Evolutionary conservation across 2,888 invertebrate genomes (phyloP).

Genomic region (Ectobius pallidus): DNA sequence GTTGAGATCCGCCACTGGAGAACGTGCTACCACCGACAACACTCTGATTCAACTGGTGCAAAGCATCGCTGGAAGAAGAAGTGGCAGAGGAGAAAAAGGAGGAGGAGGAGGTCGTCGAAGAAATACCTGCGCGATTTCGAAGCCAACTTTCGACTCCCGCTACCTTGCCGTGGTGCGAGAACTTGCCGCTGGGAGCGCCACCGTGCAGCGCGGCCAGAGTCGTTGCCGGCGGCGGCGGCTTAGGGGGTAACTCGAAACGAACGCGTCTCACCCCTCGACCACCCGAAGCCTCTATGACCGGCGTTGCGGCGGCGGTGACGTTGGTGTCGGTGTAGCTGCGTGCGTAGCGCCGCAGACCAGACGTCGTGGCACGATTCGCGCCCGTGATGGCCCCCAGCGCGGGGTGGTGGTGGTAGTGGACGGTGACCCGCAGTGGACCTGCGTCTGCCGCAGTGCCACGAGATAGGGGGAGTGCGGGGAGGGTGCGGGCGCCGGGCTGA

Average conservation of each 20-base stretch:
- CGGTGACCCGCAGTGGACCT: conserved; percentile 14
- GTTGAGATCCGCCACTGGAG: not conserved
- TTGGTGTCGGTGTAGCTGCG: conserved; percentile 37
- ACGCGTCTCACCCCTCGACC: conserved; percentile 35
- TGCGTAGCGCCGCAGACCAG: conserved; percentile 20
- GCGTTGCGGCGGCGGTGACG: conserved; percentile 1
- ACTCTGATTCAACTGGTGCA: not conserved
- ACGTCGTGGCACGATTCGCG: not conserved
- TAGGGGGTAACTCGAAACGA: conserved; percentile 39
- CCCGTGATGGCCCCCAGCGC: not conserved
- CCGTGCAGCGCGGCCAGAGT: conserved; percentile 28
- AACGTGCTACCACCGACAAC: not conserved
- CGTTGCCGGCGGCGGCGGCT: conserved; percentile 17
- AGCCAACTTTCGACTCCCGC: conserved; percentile 43
- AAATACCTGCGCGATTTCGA: conserved; percentile 33
- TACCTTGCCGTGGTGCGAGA: conserved; percentile 27
- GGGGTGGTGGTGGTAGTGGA: conserved; percentile 26
- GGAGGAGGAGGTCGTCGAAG: too few relatives aligned
- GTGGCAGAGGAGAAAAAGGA: too few relatives aligned
- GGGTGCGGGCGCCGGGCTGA: not conserved
- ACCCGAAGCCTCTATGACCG: not conserved
- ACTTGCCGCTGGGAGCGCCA: conserved; percentile 32
- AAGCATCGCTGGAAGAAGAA: too few relatives aligned
- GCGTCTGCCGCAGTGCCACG: not conserved
- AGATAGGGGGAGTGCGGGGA: not conserved